Percentiles rank a stretch among this genome's conserved stretches.
Evolutionary conservation across 2,888 invertebrate species (phyloP).

Genomic region (Aleiodes leptofemur): DNA sequence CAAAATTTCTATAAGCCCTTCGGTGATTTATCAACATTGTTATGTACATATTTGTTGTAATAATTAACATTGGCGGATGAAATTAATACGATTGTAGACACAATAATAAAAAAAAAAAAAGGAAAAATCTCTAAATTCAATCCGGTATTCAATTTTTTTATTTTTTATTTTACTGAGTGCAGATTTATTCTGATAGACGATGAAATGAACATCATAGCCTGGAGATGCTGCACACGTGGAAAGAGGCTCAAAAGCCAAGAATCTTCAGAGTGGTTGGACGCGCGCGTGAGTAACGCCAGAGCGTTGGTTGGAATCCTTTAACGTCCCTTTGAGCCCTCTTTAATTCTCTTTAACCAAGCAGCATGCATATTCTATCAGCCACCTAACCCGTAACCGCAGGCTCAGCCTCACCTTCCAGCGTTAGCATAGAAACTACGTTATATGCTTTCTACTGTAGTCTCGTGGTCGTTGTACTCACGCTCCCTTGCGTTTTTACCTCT

Average conservation of each 20-base stretch:
- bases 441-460: slow-evolving; percentile 46
- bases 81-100: no score
- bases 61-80: no score
- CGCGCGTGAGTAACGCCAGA: slow-evolving; percentile 39
- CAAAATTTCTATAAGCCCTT: not conserved
- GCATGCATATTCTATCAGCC: slow-evolving; percentile 70
- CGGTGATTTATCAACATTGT: no score
- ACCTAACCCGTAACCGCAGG: slow-evolving; percentile 65
- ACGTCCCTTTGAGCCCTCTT: slow-evolving; percentile 64
- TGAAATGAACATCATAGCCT: not conserved
- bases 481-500: slow-evolving; percentile 26
- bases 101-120: no score
- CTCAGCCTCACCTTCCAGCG: slow-evolving; percentile 64
- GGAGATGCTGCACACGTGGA: slow-evolving; percentile 10
- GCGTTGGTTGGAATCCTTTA: slow-evolving; percentile 55
- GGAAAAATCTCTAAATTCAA: no score
- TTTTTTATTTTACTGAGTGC: not conserved
- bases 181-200: not conserved
- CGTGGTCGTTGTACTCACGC: slow-evolving; percentile 10
- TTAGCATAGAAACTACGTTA: slow-evolving; percentile 58
- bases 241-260: slow-evolving; percentile 39
- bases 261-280: slow-evolving; percentile 15
- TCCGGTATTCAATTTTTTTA: no score
- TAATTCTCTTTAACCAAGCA: slow-evolving; percentile 66
- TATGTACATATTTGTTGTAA: no score